phyloP scores from a whole-genome alignment of 1,140 invertebrate species.

The Triops cancriformis region DNA sequence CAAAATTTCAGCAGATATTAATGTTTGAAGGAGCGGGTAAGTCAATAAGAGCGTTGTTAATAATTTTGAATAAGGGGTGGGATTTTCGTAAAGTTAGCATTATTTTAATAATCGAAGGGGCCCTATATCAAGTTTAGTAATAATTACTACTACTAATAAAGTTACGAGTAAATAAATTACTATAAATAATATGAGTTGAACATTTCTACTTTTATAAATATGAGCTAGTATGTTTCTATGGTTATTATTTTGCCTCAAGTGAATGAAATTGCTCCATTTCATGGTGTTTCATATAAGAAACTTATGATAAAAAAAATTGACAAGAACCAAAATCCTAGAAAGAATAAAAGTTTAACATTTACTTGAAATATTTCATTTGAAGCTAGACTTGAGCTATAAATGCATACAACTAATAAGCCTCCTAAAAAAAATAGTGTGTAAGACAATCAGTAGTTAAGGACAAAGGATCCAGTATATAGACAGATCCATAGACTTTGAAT shows the following conservation, averaged over 20 bases:
- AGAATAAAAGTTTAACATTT: background rate
- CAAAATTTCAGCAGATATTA: conserved; percentile 36
- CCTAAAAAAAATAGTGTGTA: conserved; percentile 33
- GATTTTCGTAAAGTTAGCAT: conserved; percentile 31
- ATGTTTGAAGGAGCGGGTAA: conserved; percentile 34
- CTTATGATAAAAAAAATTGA: conserved; percentile 14
- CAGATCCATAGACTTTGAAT: too few species aligned
- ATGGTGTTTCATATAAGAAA: background rate
- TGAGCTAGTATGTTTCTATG: too few species aligned
- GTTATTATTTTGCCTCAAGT: background rate
- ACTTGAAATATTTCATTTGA: conserved; percentile 30
- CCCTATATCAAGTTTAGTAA: conserved; percentile 24
- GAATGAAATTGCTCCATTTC: background rate
- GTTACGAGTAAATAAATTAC: conserved; percentile 31
- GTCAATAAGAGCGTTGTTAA: conserved; percentile 31
- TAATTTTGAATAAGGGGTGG: conserved; percentile 33
- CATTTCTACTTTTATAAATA: too few species aligned
- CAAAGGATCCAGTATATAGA: too few species aligned
- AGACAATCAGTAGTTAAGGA: conserved; percentile 29
- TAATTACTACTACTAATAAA: conserved; percentile 30
- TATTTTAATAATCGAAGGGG: conserved; percentile 29
- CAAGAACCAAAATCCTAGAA: conserved; percentile 15
- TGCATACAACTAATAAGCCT: conserved; percentile 33
- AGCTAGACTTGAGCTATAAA: conserved; percentile 31
- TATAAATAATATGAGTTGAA: conserved; percentile 15